Base-by-base conservation (phyloP, 2,113 vertebrate species). In the Sus scrofa region DNA sequence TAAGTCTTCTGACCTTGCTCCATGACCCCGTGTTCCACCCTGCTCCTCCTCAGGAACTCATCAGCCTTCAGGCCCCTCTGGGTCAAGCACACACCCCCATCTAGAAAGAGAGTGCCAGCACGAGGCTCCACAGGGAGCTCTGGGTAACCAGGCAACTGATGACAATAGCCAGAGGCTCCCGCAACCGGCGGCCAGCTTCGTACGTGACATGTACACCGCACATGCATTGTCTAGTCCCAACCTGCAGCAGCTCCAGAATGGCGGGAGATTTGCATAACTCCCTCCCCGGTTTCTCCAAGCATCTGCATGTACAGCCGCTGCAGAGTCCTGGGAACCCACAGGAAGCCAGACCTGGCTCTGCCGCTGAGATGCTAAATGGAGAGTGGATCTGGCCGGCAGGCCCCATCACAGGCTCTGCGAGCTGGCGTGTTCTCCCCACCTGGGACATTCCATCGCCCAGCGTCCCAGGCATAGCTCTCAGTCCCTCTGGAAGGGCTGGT, bases 101-200 rank as follows among this genome's bases (percentile, higher is more conserved):
- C 54, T 1, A 27, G 37, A 79, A 44, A 92, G 26, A 34, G 58
- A 24, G 6, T 67, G 50, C 79, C 22, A 44, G 11, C 15, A 0
- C 6, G 2, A 62, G 62, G 30, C 70, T 68, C 26, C 5, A 0
- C 0, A 3, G 7, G 34, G 27, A 92, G n/a, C 77, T 67, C 78
- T 7, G 79, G 52, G 89, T 67, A 56, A 78, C 93, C 86, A 85
- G 65, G 85, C 82, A 89, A 37, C 85, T 70, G 81, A 24, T 4
- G 20, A 16, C 34, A 12, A 34, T 2, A 81, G 54, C 18, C 34
- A 58, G 68, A 24, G 58, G 50, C 65, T 4, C 44, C 87, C 0
- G 0, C 0, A 6, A 24, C 18, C 0, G 0, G 22, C 3, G 0
- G 0, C 15, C 0, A 9, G 30, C 86, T 58, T 32, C 7, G 37